phyloP scores from a whole-genome alignment of 1,140 invertebrate genomes.

The Platyscapa corneri region DNA sequence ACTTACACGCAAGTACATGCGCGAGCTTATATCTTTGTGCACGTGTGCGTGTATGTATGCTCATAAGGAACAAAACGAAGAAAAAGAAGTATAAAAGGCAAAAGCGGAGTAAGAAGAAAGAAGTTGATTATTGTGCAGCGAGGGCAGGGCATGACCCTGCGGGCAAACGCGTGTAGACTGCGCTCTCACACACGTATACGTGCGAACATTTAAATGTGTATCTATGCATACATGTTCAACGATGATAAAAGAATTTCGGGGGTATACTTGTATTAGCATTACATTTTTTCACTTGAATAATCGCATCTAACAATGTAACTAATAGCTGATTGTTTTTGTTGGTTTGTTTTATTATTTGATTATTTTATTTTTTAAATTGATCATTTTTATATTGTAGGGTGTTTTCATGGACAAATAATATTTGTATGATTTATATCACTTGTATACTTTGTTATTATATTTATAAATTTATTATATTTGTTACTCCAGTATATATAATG shows the following conservation, averaged over 20 bases:
- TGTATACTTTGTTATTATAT: too few relatives aligned
- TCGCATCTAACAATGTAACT: background rate
- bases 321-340: background rate
- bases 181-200: constrained; percentile 22
- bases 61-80: constrained; percentile 6
- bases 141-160: constrained; percentile 71
- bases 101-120: constrained; percentile 51
- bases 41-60: constrained; percentile 55
- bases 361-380: background rate
- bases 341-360: background rate
- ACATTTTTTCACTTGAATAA: background rate
- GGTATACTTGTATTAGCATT: background rate
- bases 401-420: too few relatives aligned
- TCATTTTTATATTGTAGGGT: background rate
- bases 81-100: constrained; percentile 47
- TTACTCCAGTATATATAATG: background rate
- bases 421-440: too few relatives aligned
- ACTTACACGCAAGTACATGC: constrained; percentile 54
- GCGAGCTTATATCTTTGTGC: background rate
- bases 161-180: constrained; percentile 33
- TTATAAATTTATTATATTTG: too few relatives aligned
- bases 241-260: background rate
- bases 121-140: constrained; percentile 50
- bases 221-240: background rate
- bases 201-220: background rate